Base-by-base conservation (phyloP, 2,113 vertebrate genomes). In the Syrmaticus mikado region DNA sequence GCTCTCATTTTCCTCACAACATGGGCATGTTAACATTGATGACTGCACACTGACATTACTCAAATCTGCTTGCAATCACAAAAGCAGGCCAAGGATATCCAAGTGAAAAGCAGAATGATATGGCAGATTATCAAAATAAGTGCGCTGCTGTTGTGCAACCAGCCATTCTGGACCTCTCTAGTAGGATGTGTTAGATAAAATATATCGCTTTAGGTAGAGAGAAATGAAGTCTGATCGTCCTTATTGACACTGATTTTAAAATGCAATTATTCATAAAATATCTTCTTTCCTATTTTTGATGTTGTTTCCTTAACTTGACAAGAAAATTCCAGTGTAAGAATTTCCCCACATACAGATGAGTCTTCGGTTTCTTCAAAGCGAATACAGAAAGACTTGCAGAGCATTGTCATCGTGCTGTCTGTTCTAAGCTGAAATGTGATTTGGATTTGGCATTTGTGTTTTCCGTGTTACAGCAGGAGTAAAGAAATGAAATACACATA, bases 1-100 rank as follows among this genome's bases (percentile, higher is more conserved):
- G 28, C 60, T 91, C 71, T 94, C 78, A 71, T 93, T 85, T 92
- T 74, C 32, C n/a, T 93, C 85, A 60, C 92, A 73, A 89, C 71
- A 82, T 58, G 72, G 45, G 58, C 70, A 48, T 85, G 60, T 41
- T 76, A 76, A 21, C 58, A 53, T 32, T 87, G 82, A 80, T 73
- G 79, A 13, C 50, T 77, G 50, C 91, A 50, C 21, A 85, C 40
- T 87, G 70, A 60, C 11, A 8, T 77, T 53, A 30, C 58, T 89
- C 32, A 79, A 45, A 74, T 92, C 58, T 80, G 70, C 75, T 75
- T 70, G 41, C 60, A 80, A 25, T 83, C 58, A 89, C 67, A 82
- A 95, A 94, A 89, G 25, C 64, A 74, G 50, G 43, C 22, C 64
- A 89, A 30, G 1, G 2, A 67, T 60, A 67, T 13, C 34, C 28